These are phyloP conservation scores for Lepeophtheirus salmonis DNA, from an alignment of 1,140 invertebrate genomes.

Conservation along the genomic window DNA sequence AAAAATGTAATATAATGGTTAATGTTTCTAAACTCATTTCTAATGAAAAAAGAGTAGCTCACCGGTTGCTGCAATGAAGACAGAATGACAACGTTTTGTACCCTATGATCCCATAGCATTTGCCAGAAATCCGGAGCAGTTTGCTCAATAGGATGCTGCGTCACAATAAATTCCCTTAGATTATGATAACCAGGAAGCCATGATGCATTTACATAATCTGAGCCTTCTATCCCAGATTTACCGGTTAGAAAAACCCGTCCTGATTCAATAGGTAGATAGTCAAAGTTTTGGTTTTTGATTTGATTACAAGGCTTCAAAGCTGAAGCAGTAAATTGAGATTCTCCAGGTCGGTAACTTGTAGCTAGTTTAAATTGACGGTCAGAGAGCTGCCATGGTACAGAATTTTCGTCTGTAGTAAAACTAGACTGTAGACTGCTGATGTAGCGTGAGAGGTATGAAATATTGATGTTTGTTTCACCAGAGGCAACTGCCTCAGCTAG, in stretches of 20 bases:
- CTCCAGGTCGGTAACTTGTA: slow-evolving; percentile 7
- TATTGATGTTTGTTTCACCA: slow-evolving; percentile 16
- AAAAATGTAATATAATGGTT: neutral
- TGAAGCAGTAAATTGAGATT: slow-evolving; percentile 4
- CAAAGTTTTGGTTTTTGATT: slow-evolving; percentile 44
- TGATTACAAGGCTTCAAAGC: neutral
- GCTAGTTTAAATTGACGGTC: slow-evolving; percentile 46
- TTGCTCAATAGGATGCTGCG: slow-evolving; percentile 18
- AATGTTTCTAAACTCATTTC: neutral
- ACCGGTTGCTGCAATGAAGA: slow-evolving; percentile 16
- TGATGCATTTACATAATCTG: slow-evolving; percentile 63
- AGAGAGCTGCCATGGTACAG: slow-evolving; percentile 41
- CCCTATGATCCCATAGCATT: slow-evolving; percentile 19
- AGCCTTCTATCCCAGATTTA: slow-evolving; percentile 77
- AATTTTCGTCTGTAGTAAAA: slow-evolving; percentile 29
- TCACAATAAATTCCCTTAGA: slow-evolving; percentile 19
- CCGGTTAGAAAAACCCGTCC: slow-evolving; percentile 68
- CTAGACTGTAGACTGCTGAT: slow-evolving; percentile 38
- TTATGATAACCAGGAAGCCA: slow-evolving; percentile 16
- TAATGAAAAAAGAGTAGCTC: neutral
- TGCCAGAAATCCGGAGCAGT: slow-evolving; percentile 18
- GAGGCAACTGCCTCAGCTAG: slow-evolving; percentile 12
- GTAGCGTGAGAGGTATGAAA: slow-evolving; percentile 29
- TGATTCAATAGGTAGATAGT: slow-evolving; percentile 59
- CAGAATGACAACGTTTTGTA: slow-evolving; percentile 17